Percentiles rank a stretch among this genome's conserved stretches.
Conservation (phyloP, 2,113 vertebrate species). For the Sialia sialis region DNA sequence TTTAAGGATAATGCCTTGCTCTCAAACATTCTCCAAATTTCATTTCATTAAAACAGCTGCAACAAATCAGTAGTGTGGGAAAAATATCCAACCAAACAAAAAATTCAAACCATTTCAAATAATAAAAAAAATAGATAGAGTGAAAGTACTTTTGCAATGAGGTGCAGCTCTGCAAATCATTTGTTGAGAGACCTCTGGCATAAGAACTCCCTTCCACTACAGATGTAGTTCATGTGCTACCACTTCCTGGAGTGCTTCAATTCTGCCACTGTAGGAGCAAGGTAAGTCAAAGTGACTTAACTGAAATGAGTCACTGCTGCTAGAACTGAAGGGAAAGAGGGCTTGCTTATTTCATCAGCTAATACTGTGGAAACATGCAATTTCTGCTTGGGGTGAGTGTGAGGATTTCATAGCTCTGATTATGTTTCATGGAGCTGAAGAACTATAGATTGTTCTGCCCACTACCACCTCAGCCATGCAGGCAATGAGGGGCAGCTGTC, state of each 20-base stretch:
- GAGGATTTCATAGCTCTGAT: not conserved
- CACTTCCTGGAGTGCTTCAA: not conserved
- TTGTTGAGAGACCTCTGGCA: not conserved
- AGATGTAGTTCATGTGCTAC: not conserved
- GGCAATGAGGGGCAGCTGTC: not conserved
- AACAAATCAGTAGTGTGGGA: not conserved
- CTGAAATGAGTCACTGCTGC: not conserved
- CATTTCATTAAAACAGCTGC: not conserved
- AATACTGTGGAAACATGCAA: not conserved
- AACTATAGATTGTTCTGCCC: not conserved
- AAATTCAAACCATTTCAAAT: not conserved
- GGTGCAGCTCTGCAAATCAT: not conserved
- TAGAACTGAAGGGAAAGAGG: not conserved
- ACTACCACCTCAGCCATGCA: not conserved
- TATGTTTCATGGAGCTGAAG: not conserved
- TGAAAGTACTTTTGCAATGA: not conserved
- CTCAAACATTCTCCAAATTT: not conserved
- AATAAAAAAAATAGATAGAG: not conserved
- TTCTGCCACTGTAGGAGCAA: not conserved
- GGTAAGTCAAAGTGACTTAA: not conserved
- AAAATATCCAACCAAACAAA: not conserved
- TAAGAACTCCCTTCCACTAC: not conserved
- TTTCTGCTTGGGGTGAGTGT: not conserved
- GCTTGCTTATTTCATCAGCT: not conserved
- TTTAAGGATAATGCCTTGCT: not conserved